Base-by-base conservation (phyloP, 2,888 invertebrate species). In the Philopedon plagiatum region DNA sequence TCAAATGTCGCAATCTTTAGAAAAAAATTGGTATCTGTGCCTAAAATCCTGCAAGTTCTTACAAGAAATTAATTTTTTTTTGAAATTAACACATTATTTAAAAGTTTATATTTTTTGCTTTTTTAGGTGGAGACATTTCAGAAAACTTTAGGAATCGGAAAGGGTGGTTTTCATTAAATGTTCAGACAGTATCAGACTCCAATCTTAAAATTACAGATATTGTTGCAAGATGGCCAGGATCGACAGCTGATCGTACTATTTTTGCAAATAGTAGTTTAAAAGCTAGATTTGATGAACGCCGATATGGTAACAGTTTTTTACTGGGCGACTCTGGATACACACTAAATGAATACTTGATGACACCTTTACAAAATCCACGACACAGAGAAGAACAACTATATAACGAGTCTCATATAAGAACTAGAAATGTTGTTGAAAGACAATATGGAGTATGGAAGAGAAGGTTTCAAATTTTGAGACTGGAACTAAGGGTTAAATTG, bases 151-250 rank as follows among this genome's bases (percentile, higher is more conserved):
- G 49, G 15, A 49, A 49, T n/a, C n/a, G 49, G 21, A 49, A 11
- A 41, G n/a, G 13, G 4, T 13, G 4, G 4, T 41, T 41, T 11
- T 41, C 41, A n/a, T n/a, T n/a, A n/a, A 49, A 49, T 49, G 26
- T 26, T 1, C 49, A 49, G 26, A 26, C 26, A 23, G 26, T 49
- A 15, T 21, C 23, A 7, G 49, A 26, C 5, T 5, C 49, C 2
- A 18, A 49, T 18, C 21, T 49, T 15, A 49, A 51, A 46, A 46
- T 46, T 15, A n/a, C 13, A 15, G 51, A 51, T 51, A 51, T 51
- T 23, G 51, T 51, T 23, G 51, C 51, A 13, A 51, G 51, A 26
- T 51, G 51, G 51, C 51, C 51, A 18, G 51, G 51, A 5, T 21
- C 51, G 0, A 26, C 51, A 13, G 18, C 15, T 11, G 51, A 51